Conservation (phyloP, 2,113 vertebrate genomes). For the Cephalopterus ornatus region DNA sequence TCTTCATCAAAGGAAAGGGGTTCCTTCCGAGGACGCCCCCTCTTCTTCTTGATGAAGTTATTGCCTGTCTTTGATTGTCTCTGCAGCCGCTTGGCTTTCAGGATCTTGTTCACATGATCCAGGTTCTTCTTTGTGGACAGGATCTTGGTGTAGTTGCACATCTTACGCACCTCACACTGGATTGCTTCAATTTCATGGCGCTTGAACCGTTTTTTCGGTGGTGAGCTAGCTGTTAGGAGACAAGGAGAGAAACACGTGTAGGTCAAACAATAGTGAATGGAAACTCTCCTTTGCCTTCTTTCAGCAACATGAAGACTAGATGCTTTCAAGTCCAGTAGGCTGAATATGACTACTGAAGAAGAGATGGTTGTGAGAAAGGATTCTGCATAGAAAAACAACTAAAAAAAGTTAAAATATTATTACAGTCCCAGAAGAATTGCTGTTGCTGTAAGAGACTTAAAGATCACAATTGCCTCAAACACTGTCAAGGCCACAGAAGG, state of each 20-base stretch:
- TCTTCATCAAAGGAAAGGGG: conserved; percentile 79
- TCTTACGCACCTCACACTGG: conserved; percentile 91
- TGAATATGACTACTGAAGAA: background rate
- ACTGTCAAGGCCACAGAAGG: no score
- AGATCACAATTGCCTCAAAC: no score
- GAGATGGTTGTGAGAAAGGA: background rate
- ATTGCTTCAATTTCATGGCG: conserved; percentile 91
- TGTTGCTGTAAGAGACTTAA: background rate
- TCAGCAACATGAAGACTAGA: background rate
- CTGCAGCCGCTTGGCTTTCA: conserved; percentile 97
- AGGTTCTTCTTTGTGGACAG: conserved; percentile 94
- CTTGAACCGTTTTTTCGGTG: conserved; percentile 88
- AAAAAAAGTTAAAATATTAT: background rate
- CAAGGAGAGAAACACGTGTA: background rate
- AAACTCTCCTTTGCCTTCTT: background rate
- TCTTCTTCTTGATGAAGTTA: conserved; percentile 93
- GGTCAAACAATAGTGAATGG: background rate
- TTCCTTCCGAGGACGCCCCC: conserved; percentile 92
- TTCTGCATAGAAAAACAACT: background rate
- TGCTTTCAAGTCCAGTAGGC: background rate
- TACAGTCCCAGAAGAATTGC: background rate
- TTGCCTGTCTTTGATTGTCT: conserved; percentile 99
- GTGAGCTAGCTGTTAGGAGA: conserved; percentile 69
- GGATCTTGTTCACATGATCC: conserved; percentile 98
- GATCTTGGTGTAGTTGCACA: conserved; percentile 91